Percentiles rank a stretch among this genome's conserved stretches.
Conservation (phyloP, 1,140 invertebrate species). For the Myzus persicae region DNA sequence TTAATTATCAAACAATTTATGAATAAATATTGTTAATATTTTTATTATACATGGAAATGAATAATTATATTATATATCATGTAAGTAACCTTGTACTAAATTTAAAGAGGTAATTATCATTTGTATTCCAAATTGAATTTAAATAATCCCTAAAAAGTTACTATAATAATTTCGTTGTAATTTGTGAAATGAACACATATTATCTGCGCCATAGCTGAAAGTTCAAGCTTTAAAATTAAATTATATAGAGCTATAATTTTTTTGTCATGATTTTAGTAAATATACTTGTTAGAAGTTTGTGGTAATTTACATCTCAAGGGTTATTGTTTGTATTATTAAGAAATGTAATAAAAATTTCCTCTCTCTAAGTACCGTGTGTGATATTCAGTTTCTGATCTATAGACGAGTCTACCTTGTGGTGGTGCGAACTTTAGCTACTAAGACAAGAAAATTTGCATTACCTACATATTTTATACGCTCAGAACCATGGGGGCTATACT, state of each 20-base stretch:
- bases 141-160: neutral
- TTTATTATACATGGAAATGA: neutral
- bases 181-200: neutral
- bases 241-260: neutral
- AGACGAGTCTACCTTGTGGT: neutral
- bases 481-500: neutral
- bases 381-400: neutral
- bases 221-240: neutral
- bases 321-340: neutral
- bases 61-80: neutral
- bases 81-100: neutral
- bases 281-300: neutral
- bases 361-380: neutral
- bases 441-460: neutral
- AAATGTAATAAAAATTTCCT: neutral
- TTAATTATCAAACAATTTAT: constrained; percentile 3
- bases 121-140: neutral
- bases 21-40: neutral
- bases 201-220: neutral
- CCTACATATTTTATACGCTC: neutral
- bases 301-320: neutral
- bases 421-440: neutral
- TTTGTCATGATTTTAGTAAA: neutral
- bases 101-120: neutral
- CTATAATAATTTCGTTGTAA: neutral